Evolutionary conservation across 2,113 vertebrate genomes (phyloP).

Genomic region (Bos taurus): ARS-UCD2.0 NC_037350.1:12011501-12012000

Average conservation of each 20-base stretch:
- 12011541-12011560: not conserved
- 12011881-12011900: slow-evolving; percentile 74
- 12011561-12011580: not conserved
- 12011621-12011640: slow-evolving; percentile 53
- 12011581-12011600: slow-evolving; percentile 38
- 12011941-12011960: slow-evolving; percentile 65
- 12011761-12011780: not conserved
- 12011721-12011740: slow-evolving; percentile 34
- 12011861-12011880: slow-evolving; percentile 52
- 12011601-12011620: slow-evolving; percentile 18
- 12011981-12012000: slow-evolving; percentile 85
- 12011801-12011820: slow-evolving; percentile 67
- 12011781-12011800: slow-evolving; percentile 39
- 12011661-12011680: slow-evolving; percentile 49
- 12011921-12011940: slow-evolving; percentile 27
- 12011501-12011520: slow-evolving; percentile 2
- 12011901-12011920: slow-evolving; percentile 79
- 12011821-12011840: slow-evolving; percentile 53
- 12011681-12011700: slow-evolving; percentile 43
- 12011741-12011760: slow-evolving; percentile 23
- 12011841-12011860: slow-evolving; percentile 50
- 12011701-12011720: slow-evolving; percentile 22
- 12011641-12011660: slow-evolving; percentile 55
- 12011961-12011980: slow-evolving; percentile 80
- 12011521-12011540: slow-evolving; percentile 16